Conservation (phyloP, 2,113 vertebrate genomes). For the Galemys pyrenaicus region DNA sequence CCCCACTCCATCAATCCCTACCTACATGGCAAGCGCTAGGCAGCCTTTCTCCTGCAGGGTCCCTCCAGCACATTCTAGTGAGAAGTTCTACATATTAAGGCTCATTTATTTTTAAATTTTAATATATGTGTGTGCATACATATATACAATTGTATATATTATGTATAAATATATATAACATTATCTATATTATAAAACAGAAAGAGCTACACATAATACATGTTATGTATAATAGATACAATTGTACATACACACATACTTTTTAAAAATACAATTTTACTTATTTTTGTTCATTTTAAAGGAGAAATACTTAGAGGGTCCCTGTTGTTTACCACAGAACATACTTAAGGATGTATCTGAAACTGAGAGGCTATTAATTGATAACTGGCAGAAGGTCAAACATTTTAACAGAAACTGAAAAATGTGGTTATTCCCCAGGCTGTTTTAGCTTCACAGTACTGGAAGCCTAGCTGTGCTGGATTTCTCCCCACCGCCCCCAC, state of each 20-base stretch:
- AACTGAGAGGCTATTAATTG: neutral
- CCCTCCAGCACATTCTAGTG: neutral
- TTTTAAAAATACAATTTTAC: neutral
- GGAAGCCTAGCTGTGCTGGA: no score
- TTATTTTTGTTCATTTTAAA: neutral
- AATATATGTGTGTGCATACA: neutral
- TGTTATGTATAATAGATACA: no score
- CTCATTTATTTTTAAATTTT: neutral
- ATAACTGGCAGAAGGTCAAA: neutral
- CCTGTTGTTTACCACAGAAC: neutral
- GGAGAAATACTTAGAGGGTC: neutral
- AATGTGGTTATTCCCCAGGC: neutral
- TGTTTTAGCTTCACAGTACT: no score
- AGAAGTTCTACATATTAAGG: neutral
- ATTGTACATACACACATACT: no score
- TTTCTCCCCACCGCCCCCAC: no score
- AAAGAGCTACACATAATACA: no score
- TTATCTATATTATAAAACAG: no score
- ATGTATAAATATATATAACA: neutral
- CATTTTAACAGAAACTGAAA: neutral
- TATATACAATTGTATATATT: neutral
- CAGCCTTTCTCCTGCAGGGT: neutral
- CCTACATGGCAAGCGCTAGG: accelerated
- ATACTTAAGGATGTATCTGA: neutral
- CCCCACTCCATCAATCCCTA: neutral